Percentiles rank a stretch among this genome's conserved stretches.
These are phyloP conservation scores for Anser cygnoides DNA, from an alignment of 2,113 vertebrate species.

Conservation along the genomic window DNA sequence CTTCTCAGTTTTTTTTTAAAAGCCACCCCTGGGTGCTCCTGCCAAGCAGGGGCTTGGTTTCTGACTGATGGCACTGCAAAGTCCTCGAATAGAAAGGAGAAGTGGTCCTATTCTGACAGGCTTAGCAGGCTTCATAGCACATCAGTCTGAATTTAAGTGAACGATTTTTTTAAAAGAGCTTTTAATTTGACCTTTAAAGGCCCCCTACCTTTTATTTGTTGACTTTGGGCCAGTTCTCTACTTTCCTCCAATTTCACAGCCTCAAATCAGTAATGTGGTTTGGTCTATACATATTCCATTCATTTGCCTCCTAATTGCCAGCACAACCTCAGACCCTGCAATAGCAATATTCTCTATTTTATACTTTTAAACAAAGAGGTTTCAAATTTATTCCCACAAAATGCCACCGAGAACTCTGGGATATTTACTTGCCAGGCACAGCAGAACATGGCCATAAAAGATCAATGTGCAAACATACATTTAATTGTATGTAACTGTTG, in stretches of 20 bases:
- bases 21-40: fast-evolving
- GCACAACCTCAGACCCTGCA: neutral
- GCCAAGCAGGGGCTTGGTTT: neutral
- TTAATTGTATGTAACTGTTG: neutral
- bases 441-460: neutral
- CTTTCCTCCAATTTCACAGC: neutral
- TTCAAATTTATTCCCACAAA: neutral
- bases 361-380: neutral
- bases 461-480: neutral
- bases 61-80: neutral
- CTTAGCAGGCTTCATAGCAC: neutral
- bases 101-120: neutral
- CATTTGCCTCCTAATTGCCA: neutral
- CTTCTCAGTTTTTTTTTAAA: neutral
- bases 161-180: neutral
- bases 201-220: neutral
- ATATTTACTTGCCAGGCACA: neutral
- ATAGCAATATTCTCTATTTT: neutral
- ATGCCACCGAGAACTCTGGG: neutral
- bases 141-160: neutral
- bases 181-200: slow-evolving; percentile 31
- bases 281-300: neutral
- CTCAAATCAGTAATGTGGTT: neutral
- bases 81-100: neutral
- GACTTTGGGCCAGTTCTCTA: neutral